phyloP scores from a whole-genome alignment of 1,140 invertebrate species.

The Kradibia gibbosae region DNA sequence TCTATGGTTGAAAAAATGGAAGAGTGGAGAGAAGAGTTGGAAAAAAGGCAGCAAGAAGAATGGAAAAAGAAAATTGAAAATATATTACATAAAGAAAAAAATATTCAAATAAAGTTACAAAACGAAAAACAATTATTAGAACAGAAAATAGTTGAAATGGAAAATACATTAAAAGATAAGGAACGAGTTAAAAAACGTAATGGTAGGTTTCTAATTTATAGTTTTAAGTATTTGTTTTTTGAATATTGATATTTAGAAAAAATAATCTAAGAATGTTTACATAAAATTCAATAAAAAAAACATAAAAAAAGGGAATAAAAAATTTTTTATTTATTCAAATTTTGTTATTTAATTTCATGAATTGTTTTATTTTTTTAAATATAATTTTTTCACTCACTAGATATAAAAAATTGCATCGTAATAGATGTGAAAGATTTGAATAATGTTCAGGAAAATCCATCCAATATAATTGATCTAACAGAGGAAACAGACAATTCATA shows the following conservation, averaged over 20 bases:
- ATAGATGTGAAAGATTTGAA: constrained; percentile 54
- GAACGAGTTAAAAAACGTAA: constrained; percentile 52
- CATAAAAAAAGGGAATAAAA: not conserved
- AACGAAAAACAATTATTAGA: constrained; percentile 63
- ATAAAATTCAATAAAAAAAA: not conserved
- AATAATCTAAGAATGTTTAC: no score
- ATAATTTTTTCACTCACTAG: not conserved
- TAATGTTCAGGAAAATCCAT: constrained; percentile 59
- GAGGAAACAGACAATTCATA: constrained; percentile 48
- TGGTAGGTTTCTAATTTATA: not conserved
- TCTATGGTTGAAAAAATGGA: constrained; percentile 70
- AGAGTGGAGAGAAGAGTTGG: constrained; percentile 66
- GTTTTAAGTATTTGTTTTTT: not conserved
- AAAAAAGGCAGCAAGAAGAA: constrained; percentile 62
- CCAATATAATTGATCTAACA: constrained; percentile 71
- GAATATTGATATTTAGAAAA: not conserved
- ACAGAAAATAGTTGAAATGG: constrained; percentile 69
- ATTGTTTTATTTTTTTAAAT: constrained; percentile 22
- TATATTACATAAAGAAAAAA: constrained; percentile 70
- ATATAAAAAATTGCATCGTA: constrained; percentile 52
- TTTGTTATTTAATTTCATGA: not conserved
- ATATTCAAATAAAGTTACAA: constrained; percentile 69
- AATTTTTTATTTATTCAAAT: not conserved
- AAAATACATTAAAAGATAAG: constrained; percentile 70
- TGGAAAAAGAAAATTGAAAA: constrained; percentile 66